These are phyloP conservation scores for Condylura cristata DNA, from an alignment of 2,113 vertebrate genomes.

Conservation along the genomic window DNA sequence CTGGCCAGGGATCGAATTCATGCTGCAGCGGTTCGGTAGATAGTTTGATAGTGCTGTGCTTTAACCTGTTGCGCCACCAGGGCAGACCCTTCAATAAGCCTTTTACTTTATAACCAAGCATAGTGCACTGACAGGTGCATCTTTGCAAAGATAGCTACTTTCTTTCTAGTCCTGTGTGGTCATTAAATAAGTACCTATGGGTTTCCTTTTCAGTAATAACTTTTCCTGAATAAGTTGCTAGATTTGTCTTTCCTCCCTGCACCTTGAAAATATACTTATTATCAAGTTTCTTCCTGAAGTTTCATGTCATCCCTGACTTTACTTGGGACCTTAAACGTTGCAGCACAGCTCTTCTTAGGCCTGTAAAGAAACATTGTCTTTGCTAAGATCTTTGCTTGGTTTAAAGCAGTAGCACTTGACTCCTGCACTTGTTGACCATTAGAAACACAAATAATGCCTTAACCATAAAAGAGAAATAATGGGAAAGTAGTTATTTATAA, in stretches of 20 bases:
- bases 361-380: background rate
- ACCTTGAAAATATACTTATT: background rate
- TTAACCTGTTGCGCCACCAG: too few species aligned
- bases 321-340: background rate
- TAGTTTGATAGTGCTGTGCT: too few species aligned
- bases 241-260: background rate
- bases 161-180: background rate
- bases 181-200: background rate
- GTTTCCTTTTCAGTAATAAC: background rate
- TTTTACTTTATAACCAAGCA: background rate
- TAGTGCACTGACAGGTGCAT: background rate
- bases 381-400: background rate
- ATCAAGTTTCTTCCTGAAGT: background rate
- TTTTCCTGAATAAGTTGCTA: background rate
- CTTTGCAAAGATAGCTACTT: background rate
- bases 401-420: background rate
- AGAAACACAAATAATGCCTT: background rate
- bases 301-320: background rate
- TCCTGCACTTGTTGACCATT: background rate
- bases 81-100: background rate
- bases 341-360: background rate
- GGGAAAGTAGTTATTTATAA: background rate
- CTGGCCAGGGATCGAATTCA: too few species aligned
- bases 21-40: too few species aligned
- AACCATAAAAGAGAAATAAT: background rate